phyloP scores from a whole-genome alignment of 2,113 vertebrate genomes.

The Syngnathus floridae region DNA sequence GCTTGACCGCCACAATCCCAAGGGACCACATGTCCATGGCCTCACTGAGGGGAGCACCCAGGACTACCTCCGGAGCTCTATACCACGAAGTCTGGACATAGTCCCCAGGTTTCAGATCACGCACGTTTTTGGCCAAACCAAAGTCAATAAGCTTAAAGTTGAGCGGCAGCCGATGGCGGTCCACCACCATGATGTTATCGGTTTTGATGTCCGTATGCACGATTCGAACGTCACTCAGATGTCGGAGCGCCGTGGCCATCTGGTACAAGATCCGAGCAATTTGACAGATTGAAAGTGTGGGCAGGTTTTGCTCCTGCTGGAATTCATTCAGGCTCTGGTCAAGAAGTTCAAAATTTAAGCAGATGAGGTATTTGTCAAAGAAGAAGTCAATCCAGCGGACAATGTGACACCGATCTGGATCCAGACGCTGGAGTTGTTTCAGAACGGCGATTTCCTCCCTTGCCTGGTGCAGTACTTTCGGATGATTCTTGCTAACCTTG shows the following conservation, averaged over 20 bases:
- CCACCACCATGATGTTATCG: constrained; percentile 5
- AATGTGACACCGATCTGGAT: background rate
- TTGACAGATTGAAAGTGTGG: background rate
- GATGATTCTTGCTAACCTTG: background rate
- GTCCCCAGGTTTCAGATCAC: background rate
- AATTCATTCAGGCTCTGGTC: background rate
- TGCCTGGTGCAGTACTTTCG: background rate
- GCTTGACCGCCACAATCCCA: background rate
- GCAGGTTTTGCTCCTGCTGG: background rate
- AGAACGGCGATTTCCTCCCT: background rate
- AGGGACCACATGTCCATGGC: constrained; percentile 9
- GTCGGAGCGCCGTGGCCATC: background rate
- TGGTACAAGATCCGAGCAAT: background rate
- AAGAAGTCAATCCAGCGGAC: constrained; percentile 3
- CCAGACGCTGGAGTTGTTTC: constrained; percentile 1
- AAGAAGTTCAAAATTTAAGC: constrained; percentile 3
- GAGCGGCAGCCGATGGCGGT: background rate
- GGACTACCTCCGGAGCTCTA: background rate
- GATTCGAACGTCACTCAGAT: background rate
- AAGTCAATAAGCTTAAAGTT: constrained; percentile 7
- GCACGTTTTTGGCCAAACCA: background rate
- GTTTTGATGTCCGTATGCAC: background rate
- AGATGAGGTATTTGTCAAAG: background rate
- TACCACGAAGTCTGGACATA: background rate
- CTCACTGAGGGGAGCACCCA: background rate